Percentiles rank a stretch among this genome's conserved stretches.
Conservation (phyloP, 2,888 invertebrate genomes). For the Acanthosepion lycidas region DNA sequence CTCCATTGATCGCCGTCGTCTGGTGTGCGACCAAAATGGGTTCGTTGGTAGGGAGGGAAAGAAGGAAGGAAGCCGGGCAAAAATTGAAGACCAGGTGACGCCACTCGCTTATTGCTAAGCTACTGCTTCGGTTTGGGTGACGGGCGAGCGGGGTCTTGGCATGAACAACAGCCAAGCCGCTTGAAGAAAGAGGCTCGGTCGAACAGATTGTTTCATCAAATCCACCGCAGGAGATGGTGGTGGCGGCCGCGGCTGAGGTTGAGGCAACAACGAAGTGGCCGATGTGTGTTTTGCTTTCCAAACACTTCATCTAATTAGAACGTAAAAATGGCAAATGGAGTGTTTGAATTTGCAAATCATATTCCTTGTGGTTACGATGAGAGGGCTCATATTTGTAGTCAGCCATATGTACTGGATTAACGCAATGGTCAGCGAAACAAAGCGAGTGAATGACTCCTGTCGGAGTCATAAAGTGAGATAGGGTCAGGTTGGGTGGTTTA, state of each 20-base stretch:
- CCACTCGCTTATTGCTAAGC: conserved; percentile 33
- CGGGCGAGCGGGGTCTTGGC: not conserved
- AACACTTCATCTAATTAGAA: conserved; percentile 33
- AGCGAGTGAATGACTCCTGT: not conserved
- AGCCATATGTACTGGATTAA: conserved; percentile 8
- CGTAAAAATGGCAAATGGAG: conserved; percentile 33
- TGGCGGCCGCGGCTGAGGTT: not conserved
- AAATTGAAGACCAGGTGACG: conserved; percentile 33
- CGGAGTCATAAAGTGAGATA: not conserved
- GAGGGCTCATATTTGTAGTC: conserved; percentile 33
- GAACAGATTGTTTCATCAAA: conserved; percentile 33
- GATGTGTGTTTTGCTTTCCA: not conserved
- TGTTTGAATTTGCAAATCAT: conserved; percentile 21
- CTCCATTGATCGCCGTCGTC: conserved; percentile 18
- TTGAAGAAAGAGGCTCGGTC: conserved; percentile 17
- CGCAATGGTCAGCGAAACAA: not conserved
- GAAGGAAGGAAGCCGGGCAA: not conserved
- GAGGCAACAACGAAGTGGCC: conserved; percentile 33
- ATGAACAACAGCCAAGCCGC: not conserved
- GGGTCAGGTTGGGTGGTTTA: not conserved
- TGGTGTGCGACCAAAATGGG: not conserved
- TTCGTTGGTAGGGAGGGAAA: not conserved
- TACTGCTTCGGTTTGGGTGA: not conserved
- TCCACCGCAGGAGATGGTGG: not conserved
- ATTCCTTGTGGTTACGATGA: not conserved